A percentile compares a stretch with the other conserved stretches of the same genome.
phyloP scores from a whole-genome alignment of 2,888 invertebrate genomes.

The Blastobasis adustella region DNA sequence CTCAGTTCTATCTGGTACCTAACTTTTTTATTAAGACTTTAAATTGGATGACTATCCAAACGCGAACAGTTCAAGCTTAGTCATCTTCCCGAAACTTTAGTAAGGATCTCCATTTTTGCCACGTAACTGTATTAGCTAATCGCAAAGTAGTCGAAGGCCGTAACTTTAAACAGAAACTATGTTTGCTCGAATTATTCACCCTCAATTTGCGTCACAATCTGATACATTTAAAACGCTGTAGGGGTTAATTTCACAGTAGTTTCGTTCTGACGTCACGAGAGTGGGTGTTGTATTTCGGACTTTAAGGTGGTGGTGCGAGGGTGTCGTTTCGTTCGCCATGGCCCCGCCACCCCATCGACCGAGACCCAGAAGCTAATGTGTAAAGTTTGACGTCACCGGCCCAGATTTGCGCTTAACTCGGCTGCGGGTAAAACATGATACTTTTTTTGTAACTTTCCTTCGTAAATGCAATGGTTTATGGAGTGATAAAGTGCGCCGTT shows the following conservation, averaged over 20 bases:
- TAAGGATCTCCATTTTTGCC: no score
- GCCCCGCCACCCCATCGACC: constrained; percentile 33
- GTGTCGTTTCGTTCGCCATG: constrained; percentile 26
- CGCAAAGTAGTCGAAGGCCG: not conserved
- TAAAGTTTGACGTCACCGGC: constrained; percentile 64
- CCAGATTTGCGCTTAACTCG: constrained; percentile 24
- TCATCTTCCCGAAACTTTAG: no score
- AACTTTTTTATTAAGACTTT: no score
- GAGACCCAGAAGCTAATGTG: constrained; percentile 62
- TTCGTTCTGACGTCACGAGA: constrained; percentile 31
- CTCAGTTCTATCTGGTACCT: no score
- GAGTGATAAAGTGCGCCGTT: no score
- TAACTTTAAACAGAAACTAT: constrained; percentile 13
- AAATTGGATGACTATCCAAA: no score
- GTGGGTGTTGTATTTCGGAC: constrained; percentile 29
- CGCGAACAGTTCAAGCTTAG: no score
- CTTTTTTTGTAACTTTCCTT: no score
- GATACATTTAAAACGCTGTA: constrained; percentile 28
- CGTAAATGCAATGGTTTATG: no score
- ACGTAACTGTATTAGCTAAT: no score
- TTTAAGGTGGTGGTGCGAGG: constrained; percentile 20
- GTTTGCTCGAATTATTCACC: constrained; percentile 14
- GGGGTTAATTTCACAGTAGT: constrained; percentile 40
- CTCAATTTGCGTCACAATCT: constrained; percentile 30
- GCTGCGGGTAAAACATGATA: not conserved